phyloP scores from a whole-genome alignment of 2,797 vertebrate species.

The Acridotheres tristis region DNA sequence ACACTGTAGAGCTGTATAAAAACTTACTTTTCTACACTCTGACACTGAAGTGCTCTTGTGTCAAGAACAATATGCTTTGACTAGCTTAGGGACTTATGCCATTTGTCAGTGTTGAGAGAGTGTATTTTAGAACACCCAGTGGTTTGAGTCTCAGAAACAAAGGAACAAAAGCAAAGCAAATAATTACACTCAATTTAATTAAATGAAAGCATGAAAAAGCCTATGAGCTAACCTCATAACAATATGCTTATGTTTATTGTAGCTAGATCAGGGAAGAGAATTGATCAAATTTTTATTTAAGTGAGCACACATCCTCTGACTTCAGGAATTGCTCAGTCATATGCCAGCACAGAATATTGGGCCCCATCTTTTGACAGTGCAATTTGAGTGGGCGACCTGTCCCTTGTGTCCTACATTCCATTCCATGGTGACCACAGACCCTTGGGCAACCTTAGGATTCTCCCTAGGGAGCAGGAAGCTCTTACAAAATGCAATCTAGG shows the following conservation, averaged over 20 bases:
- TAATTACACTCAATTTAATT: neutral
- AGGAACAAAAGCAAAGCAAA: neutral
- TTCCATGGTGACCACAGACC: neutral
- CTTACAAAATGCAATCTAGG: neutral
- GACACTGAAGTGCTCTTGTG: constrained; percentile 5
- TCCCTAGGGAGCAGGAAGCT: neutral
- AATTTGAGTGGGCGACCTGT: neutral
- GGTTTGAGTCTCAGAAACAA: neutral
- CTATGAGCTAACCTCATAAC: neutral
- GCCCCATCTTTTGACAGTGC: neutral
- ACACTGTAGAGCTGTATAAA: constrained; percentile 24
- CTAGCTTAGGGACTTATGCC: neutral
- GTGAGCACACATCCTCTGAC: neutral
- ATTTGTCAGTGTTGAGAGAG: constrained; percentile 27
- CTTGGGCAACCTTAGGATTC: rapidly evolving
- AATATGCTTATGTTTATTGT: neutral
- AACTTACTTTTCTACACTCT: constrained; percentile 14
- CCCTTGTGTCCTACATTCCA: neutral
- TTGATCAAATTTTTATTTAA: neutral
- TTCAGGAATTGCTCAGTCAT: neutral
- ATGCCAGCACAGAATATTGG: neutral
- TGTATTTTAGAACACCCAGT: constrained; percentile 21
- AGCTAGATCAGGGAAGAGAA: neutral
- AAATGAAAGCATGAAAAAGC: neutral
- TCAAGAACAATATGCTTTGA: constrained; percentile 45